These are phyloP conservation scores for Nestor notabilis DNA, from an alignment of 2,113 vertebrate genomes.

Conservation along the genomic window DNA sequence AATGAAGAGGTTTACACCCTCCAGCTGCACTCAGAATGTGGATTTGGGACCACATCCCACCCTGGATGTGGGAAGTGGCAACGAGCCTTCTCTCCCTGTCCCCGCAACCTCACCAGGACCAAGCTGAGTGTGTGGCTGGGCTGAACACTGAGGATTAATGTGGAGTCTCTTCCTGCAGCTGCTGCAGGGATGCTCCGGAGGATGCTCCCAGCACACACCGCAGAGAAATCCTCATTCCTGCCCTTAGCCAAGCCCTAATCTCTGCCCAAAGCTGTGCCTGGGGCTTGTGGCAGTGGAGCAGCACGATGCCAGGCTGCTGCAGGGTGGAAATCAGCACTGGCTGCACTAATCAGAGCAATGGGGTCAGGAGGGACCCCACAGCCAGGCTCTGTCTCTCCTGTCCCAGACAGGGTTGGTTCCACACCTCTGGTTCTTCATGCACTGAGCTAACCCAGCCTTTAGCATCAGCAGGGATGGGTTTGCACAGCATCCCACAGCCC, in stretches of 20 bases:
- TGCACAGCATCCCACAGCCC: neutral
- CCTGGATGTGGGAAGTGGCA: accelerated
- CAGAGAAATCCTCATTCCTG: neutral
- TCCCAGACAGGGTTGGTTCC: accelerated
- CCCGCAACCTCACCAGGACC: accelerated
- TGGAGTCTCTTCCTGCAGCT: neutral
- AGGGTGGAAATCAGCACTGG: neutral
- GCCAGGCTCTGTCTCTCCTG: neutral
- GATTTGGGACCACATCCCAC: neutral
- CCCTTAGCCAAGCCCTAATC: neutral
- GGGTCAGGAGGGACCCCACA: neutral
- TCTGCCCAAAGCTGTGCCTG: neutral
- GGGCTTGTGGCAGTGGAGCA: neutral
- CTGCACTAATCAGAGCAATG: neutral
- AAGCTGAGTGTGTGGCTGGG: accelerated
- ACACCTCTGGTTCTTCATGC: accelerated
- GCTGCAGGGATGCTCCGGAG: neutral
- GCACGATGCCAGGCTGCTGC: neutral
- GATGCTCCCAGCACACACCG: accelerated
- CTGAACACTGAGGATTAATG: accelerated
- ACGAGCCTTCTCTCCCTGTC: neutral
- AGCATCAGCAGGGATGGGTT: neutral
- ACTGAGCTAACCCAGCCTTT: neutral
- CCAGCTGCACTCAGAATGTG: neutral
- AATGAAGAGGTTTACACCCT: neutral